phyloP scores from a whole-genome alignment of 2,888 invertebrate species.

The Elgonia sp. region DNA sequence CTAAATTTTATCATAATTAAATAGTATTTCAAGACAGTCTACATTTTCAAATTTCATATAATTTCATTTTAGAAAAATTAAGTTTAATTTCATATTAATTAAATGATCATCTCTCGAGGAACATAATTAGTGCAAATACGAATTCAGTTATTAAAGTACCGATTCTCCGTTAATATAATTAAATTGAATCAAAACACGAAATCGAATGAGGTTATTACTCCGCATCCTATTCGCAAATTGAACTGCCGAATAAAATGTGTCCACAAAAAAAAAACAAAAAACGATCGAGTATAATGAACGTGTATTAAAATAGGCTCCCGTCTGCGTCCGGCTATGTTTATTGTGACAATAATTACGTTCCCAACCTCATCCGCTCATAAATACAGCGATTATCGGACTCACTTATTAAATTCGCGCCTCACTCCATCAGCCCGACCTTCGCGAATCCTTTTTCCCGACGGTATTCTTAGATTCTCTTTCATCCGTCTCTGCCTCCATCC shows the following conservation, averaged over 20 bases:
- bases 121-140: constrained; percentile 52
- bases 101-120: constrained; percentile 50
- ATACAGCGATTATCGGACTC: constrained; percentile 85
- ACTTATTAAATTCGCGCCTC: constrained; percentile 84
- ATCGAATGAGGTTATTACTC: constrained; percentile 54
- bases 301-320: constrained; percentile 66
- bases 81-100: constrained; percentile 67
- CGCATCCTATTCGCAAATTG: constrained; percentile 68
- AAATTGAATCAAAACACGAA: constrained; percentile 68
- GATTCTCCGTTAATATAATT: constrained; percentile 60
- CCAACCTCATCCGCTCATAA: constrained; percentile 83
- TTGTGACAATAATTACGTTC: constrained; percentile 86
- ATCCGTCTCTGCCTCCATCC: constrained; percentile 40
- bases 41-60: constrained; percentile 5
- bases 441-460: constrained; percentile 70
- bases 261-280: constrained; percentile 33
- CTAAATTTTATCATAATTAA: constrained; percentile 48
- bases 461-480: constrained; percentile 51
- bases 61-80: constrained; percentile 42
- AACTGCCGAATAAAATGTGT: constrained; percentile 58
- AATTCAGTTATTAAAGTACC: constrained; percentile 61
- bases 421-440: constrained; percentile 74
- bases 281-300: constrained; percentile 38
- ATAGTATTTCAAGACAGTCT: constrained; percentile 21
- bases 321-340: constrained; percentile 80